A percentile compares a stretch with the other conserved stretches of the same genome.
Conservation (phyloP, 2,797 vertebrate genomes). For the Artibeus lituratus region DNA sequence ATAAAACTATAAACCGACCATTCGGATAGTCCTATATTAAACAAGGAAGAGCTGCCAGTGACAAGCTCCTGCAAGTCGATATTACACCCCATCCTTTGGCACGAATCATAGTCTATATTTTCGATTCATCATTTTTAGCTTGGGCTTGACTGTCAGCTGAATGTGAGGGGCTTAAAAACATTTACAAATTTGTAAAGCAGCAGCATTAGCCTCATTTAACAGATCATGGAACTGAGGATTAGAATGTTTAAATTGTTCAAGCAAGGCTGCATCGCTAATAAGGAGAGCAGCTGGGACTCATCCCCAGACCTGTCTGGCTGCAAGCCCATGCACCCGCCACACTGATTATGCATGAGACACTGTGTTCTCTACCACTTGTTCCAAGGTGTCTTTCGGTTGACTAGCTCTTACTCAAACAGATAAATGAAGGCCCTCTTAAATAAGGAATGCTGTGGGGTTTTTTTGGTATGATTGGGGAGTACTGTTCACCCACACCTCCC, state of each 20-base stretch:
- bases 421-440: not conserved
- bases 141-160: not conserved
- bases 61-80: not conserved
- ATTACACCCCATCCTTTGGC: not conserved
- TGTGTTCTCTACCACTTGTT: not conserved
- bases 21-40: not conserved
- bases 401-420: not conserved
- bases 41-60: not conserved
- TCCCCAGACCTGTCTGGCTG: not conserved
- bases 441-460: not conserved
- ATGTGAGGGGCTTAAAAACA: not conserved
- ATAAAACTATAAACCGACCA: not conserved
- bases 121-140: not conserved
- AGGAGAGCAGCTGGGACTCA: not conserved
- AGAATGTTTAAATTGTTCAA: not conserved
- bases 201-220: not conserved
- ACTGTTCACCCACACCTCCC: not conserved
- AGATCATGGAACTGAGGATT: not conserved
- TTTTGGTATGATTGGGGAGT: not conserved
- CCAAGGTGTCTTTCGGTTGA: slow-evolving; percentile 25
- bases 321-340: not conserved
- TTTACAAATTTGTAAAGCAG: not conserved
- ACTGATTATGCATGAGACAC: not conserved
- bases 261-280: not conserved
- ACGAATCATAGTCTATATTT: not conserved